These are phyloP conservation scores for Nothocercus nigrocapillus DNA, from an alignment of 2,113 vertebrate species.

Conservation along the genomic window DNA sequence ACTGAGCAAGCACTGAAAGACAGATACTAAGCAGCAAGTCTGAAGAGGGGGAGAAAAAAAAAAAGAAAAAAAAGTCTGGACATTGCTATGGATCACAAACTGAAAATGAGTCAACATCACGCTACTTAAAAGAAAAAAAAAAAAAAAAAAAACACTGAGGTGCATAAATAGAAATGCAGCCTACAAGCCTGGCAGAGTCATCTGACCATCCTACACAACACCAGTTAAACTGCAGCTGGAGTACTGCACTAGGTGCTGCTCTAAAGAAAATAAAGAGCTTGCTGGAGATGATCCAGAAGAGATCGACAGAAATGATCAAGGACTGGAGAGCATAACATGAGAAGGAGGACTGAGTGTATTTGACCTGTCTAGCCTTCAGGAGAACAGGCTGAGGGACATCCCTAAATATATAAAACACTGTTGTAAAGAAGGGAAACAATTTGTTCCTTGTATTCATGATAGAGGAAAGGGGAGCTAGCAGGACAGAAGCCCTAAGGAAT, in stretches of 20 bases:
- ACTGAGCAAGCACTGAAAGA: background rate
- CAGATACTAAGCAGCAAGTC: background rate
- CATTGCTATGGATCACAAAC: constrained; percentile 39
- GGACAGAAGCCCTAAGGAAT: background rate
- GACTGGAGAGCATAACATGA: background rate
- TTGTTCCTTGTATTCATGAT: background rate
- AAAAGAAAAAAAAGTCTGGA: background rate
- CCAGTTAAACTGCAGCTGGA: background rate
- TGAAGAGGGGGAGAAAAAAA: background rate
- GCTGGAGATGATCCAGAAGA: background rate
- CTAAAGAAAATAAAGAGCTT: background rate
- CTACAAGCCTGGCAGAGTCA: background rate
- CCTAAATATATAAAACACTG: background rate
- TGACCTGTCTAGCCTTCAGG: background rate
- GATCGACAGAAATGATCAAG: background rate
- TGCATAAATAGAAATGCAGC: constrained; percentile 41
- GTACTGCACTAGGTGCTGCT: background rate
- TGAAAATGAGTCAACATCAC: constrained; percentile 53
- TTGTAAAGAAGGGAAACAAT: background rate
- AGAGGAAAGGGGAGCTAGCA: background rate
- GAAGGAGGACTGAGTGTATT: background rate
- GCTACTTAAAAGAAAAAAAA: constrained; percentile 6
- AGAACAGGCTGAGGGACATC: background rate
- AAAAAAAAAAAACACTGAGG: background rate
- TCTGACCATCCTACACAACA: background rate